phyloP scores from a whole-genome alignment of 1,140 invertebrate genomes.

The Ceratina australensis region DNA sequence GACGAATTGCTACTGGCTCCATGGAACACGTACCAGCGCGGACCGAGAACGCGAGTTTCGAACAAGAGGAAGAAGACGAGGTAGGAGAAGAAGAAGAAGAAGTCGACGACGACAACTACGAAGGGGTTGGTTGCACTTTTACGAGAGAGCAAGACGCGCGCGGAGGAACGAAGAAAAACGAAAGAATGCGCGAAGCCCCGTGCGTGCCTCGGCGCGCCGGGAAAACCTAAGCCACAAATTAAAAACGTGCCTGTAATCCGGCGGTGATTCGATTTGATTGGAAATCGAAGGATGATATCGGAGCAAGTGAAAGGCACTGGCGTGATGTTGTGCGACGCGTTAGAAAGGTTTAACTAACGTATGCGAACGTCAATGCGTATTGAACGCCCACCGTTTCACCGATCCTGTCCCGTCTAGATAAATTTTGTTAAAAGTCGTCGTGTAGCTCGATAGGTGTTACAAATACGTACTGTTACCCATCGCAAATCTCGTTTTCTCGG shows the following conservation, averaged over 20 bases:
- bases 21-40: slow-evolving; percentile 68
- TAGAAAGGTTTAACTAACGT: neutral
- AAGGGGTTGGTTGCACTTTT: neutral
- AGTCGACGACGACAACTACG: neutral
- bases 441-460: neutral
- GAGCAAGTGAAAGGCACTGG: no score
- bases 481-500: no score
- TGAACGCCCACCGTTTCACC: neutral
- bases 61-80: slow-evolving; percentile 22
- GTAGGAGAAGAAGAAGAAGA: slow-evolving; percentile 44
- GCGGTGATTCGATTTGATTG: neutral
- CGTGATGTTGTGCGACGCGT: neutral
- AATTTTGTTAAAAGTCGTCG: neutral
- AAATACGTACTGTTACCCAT: no score
- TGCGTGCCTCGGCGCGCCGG: slow-evolving; percentile 18
- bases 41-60: neutral
- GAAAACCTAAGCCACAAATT: slow-evolving; percentile 15
- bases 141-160: neutral
- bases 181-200: slow-evolving; percentile 28
- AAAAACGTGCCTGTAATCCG: no score
- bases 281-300: neutral
- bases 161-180: neutral
- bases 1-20: slow-evolving; percentile 75
- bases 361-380: neutral
- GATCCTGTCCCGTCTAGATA: neutral